Evolutionary conservation across 2,797 vertebrate genomes (phyloP), one percentile per base, ranked within the genome.

Genomic region (Lagodon rhomboides): DNA sequence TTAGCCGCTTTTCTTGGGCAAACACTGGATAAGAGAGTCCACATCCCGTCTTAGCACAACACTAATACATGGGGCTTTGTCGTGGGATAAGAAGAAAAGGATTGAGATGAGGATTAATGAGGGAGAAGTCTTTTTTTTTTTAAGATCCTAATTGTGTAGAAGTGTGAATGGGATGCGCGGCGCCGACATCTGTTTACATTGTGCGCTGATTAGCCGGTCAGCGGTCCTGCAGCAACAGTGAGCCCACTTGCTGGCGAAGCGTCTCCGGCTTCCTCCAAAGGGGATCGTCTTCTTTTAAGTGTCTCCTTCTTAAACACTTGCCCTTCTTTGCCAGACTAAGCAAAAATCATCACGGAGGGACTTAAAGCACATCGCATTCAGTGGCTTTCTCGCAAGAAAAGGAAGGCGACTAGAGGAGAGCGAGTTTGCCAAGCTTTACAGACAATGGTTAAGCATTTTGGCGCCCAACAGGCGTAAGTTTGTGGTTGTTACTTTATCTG

Each of bases 21-120:
- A 94, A 95, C 94, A 94, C 85, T 83, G 93, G 93, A 95, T 95
- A 94, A 94, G 93, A 94, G 93, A 94, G 94, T 94, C 90, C 92
- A 93, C 88, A 95, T 95, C 93, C 95, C 95, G 82, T 89, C 94
- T 95, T 94, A 95, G 89, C 93, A 93, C 88, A 58, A 81, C 89
- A 72, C 87, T 95, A 94, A 95, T 94, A 90, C 94, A 87, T 44
- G 81, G 22, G 77, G 94, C 93, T 94, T 94, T 93, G 73, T 85
- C 80, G 77, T 25, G 60, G 93, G 93, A 95, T 94, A 87, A 95
- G 90, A 80, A 89, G 73, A 87, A 87, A 83, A 79, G 90, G 93
- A 93, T 90, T 92, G 90, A 92, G 89, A 89, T 89, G 91, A 68
- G 93, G 94, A 96, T 95, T 95, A 95, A 95, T 95, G 92, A 93